Percentiles rank a stretch among this genome's conserved stretches.
phyloP scores from a whole-genome alignment of 2,113 vertebrate species.

The Ranitomeya imitator region DNA sequence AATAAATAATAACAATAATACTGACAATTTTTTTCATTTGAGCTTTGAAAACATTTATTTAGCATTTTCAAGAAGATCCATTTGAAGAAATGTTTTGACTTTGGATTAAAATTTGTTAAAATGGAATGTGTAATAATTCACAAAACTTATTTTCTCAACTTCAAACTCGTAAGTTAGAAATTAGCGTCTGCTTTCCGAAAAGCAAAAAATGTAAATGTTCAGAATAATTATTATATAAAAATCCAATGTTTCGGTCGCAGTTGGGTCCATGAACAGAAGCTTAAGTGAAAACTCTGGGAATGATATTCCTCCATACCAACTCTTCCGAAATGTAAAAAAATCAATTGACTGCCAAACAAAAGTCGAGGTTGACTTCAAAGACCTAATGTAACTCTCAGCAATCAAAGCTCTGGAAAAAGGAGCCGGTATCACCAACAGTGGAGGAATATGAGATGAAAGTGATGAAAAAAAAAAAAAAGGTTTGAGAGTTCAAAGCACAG shows the following conservation, averaged over 20 bases:
- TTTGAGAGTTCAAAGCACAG: conserved; percentile 54
- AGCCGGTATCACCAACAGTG: conserved; percentile 16
- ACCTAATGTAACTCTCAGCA: conserved; percentile 27
- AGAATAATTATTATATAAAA: conserved; percentile 12
- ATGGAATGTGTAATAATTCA: neutral
- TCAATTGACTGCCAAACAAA: conserved; percentile 44
- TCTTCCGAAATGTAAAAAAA: conserved; percentile 31
- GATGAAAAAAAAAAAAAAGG: neutral
- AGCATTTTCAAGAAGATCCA: neutral
- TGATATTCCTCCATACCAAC: neutral
- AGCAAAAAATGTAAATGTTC: conserved; percentile 11
- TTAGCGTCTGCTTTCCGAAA: neutral
- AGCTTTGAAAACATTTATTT: neutral
- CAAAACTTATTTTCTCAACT: neutral
- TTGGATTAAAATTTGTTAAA: neutral
- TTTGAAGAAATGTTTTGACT: neutral
- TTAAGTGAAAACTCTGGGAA: conserved; percentile 33
- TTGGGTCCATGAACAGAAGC: conserved; percentile 14
- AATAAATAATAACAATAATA: too few relatives aligned
- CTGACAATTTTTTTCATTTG: too few relatives aligned
- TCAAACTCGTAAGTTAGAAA: neutral
- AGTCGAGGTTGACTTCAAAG: conserved; percentile 50
- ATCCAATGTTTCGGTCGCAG: conserved; percentile 51
- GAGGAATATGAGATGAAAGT: conserved; percentile 49
- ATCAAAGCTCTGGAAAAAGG: conserved; percentile 46